These are phyloP conservation scores for Eurois occulta DNA, from an alignment of 2,888 invertebrate genomes.

Conservation along the genomic window DNA sequence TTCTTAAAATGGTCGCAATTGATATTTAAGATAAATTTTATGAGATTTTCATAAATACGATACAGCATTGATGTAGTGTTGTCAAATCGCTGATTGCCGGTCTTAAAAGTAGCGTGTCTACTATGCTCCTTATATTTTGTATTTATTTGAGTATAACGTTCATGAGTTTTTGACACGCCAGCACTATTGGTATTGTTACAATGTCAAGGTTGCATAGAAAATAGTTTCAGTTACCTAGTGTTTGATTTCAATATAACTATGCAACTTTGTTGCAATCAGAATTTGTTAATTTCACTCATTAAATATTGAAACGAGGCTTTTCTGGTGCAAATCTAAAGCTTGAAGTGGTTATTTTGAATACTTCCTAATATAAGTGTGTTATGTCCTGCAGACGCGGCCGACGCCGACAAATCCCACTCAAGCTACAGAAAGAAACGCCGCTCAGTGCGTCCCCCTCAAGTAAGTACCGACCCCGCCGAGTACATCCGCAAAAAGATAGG, in stretches of 20 bases:
- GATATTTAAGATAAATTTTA: too few species aligned
- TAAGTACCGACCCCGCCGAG: slow-evolving; percentile 86
- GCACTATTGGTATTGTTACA: background rate
- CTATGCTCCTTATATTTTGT: background rate
- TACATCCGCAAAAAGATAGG: slow-evolving; percentile 84
- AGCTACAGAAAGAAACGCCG: slow-evolving; percentile 85
- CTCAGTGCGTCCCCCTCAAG: slow-evolving; percentile 80
- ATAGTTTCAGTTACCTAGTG: slow-evolving; percentile 1
- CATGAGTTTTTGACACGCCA: slow-evolving; percentile 13
- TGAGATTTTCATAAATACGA: background rate
- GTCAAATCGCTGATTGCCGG: background rate
- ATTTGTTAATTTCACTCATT: background rate
- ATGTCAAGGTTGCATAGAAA: slow-evolving; percentile 20
- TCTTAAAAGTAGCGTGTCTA: background rate
- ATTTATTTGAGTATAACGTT: background rate
- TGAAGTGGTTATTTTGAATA: background rate
- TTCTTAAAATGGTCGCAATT: too few species aligned
- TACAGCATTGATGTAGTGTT: background rate
- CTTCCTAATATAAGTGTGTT: slow-evolving; percentile 10
- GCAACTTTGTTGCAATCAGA: background rate
- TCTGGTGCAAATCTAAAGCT: background rate
- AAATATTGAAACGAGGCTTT: background rate
- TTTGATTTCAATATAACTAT: background rate
- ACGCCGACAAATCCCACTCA: slow-evolving; percentile 84
- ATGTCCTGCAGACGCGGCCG: slow-evolving; percentile 78